Percentiles rank a stretch among this genome's conserved stretches.
Evolutionary conservation across 2,888 invertebrate species (phyloP).

Genomic region (Philereme vetulata): DNA sequence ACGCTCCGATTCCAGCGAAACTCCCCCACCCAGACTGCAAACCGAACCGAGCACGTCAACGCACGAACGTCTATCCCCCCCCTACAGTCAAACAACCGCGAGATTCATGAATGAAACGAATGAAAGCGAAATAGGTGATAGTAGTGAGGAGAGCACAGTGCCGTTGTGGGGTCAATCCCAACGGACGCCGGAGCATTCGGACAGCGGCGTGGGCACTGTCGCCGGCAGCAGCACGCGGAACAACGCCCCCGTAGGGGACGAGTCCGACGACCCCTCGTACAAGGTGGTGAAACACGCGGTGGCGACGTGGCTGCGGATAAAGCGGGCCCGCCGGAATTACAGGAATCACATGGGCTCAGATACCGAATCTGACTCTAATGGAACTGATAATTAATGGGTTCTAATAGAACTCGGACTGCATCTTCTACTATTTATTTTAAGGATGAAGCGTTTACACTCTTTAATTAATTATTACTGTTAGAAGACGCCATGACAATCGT

Average conservation of each 20-base stretch:
- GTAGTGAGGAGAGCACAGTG: constrained; percentile 48
- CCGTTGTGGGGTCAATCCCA: constrained; percentile 13
- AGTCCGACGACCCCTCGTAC: constrained; percentile 76
- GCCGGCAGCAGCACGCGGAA: constrained; percentile 65
- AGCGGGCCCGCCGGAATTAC: constrained; percentile 85
- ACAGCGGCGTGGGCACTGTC: constrained; percentile 70
- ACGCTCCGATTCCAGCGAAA: constrained; percentile 72
- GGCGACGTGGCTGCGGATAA: constrained; percentile 63
- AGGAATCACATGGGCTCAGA: constrained; percentile 85
- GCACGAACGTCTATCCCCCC: constrained; percentile 54
- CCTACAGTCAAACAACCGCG: constrained; percentile 67
- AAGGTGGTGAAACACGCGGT: constrained; percentile 64
- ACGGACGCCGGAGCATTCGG: constrained; percentile 57
- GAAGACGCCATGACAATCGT: background rate
- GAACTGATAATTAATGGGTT: constrained; percentile 48
- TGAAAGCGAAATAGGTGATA: constrained; percentile 75
- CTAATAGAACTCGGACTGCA: constrained; percentile 45
- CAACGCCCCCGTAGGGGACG: constrained; percentile 58
- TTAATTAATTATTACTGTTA: constrained; percentile 1
- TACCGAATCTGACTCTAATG: constrained; percentile 80
- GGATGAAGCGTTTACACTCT: constrained; percentile 31
- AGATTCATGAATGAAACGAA: constrained; percentile 79
- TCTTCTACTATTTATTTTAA: constrained; percentile 43
- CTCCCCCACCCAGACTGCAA: constrained; percentile 64
- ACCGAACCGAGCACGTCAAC: constrained; percentile 50